These are phyloP conservation scores for Seladonia tumulorum DNA, from an alignment of 2,888 invertebrate genomes.

Conservation along the genomic window DNA sequence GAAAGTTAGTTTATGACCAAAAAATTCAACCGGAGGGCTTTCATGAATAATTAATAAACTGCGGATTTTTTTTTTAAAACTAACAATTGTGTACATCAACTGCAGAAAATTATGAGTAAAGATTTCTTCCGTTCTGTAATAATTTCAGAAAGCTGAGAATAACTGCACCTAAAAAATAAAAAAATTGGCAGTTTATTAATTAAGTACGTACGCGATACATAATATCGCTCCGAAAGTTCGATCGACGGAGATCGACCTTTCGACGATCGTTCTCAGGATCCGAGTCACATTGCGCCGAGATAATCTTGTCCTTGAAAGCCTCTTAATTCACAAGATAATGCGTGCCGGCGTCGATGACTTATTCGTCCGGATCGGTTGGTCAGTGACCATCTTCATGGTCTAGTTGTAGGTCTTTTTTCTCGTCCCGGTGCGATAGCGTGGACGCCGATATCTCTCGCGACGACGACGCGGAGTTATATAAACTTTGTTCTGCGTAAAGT, in stretches of 20 bases:
- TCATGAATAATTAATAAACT: too few relatives aligned
- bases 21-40: too few relatives aligned
- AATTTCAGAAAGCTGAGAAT: too few relatives aligned
- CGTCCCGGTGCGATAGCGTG: conserved; percentile 39
- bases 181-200: too few relatives aligned
- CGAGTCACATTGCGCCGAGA: conserved; percentile 16
- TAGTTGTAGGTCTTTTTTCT: conserved; percentile 26
- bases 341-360: not conserved
- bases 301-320: conserved; percentile 33
- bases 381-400: conserved; percentile 50
- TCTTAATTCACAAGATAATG: conserved; percentile 27
- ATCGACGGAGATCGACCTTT: conserved; percentile 13
- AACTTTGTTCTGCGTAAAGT: conserved; percentile 34
- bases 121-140: too few relatives aligned
- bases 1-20: too few relatives aligned
- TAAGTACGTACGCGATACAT: too few relatives aligned
- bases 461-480: conserved; percentile 38
- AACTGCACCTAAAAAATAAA: too few relatives aligned
- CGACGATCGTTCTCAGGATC: conserved; percentile 17
- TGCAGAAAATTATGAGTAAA: too few relatives aligned
- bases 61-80: too few relatives aligned
- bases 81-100: too few relatives aligned
- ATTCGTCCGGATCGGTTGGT: conserved; percentile 34
- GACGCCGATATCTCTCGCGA: conserved; percentile 27
- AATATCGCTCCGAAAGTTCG: not conserved